A percentile compares a stretch with the other conserved stretches of the same genome.
Conservation (phyloP, 2,797 vertebrate species). For the Micromesistius poutassou region DNA sequence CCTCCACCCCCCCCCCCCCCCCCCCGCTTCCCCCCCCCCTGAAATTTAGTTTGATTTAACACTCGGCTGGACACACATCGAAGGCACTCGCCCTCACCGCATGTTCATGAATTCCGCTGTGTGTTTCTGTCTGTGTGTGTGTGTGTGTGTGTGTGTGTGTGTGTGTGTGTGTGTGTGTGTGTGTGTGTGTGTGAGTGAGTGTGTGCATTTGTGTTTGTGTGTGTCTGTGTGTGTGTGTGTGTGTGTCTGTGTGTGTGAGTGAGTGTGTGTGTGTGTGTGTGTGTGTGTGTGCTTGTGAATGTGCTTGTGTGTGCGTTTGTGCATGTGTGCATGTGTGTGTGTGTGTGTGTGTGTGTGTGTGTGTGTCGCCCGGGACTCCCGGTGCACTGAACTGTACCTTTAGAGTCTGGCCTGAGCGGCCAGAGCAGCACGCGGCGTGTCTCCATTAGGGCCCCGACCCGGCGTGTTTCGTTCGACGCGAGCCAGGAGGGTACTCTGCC, state of each 20-base stretch:
- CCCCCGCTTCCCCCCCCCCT: constrained; percentile 50
- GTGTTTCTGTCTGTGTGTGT: background rate
- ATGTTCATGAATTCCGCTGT: constrained; percentile 46
- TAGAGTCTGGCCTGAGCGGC: background rate
- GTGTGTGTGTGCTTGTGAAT: no score
- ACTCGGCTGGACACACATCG: constrained; percentile 59
- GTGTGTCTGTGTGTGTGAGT: no score
- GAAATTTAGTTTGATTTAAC: constrained; percentile 71
- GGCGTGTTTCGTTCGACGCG: constrained; percentile 10
- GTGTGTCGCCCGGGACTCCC: background rate
- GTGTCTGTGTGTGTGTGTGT: no score
- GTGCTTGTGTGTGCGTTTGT: no score
- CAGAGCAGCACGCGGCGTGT: background rate
- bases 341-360: background rate
- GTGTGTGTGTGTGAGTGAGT: background rate
- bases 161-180: background rate
- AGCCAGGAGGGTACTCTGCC: constrained; percentile 26
- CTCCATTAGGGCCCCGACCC: constrained; percentile 8
- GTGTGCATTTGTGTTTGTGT: no score
- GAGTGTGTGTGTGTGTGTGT: no score
- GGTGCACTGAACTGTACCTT: constrained; percentile 1
- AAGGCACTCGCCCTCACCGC: constrained; percentile 45
- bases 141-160: background rate
- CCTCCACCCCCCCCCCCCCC: constrained; percentile 55
- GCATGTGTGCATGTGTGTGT: constrained; percentile 26